phyloP scores from a whole-genome alignment of 2,888 invertebrate species.

The Diaprepes abbreviatus region DNA sequence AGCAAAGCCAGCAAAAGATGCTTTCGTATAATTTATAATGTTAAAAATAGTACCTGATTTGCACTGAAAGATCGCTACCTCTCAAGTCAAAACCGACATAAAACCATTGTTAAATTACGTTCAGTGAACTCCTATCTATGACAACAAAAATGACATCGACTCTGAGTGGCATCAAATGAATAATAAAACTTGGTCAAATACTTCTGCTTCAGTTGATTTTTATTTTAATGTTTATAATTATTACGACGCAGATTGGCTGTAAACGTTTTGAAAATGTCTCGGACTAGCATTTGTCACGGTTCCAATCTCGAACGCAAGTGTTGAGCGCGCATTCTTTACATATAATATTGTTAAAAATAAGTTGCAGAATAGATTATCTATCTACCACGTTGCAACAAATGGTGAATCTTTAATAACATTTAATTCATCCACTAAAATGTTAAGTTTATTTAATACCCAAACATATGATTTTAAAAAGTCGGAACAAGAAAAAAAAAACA shows the following conservation, averaged over 20 bases:
- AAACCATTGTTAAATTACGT: slow-evolving; percentile 31
- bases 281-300: slow-evolving; percentile 26
- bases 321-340: slow-evolving; percentile 28
- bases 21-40: slow-evolving; percentile 25
- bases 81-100: slow-evolving; percentile 36
- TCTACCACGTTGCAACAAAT: no score
- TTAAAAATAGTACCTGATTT: slow-evolving; percentile 34
- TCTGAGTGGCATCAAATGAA: slow-evolving; percentile 28
- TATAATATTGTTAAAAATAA: slow-evolving; percentile 38
- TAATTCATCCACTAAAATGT: no score
- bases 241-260: neutral
- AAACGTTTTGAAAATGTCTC: slow-evolving; percentile 33
- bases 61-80: slow-evolving; percentile 28
- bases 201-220: no score
- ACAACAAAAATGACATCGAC: slow-evolving; percentile 25
- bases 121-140: slow-evolving; percentile 19
- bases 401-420: no score
- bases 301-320: slow-evolving; percentile 29
- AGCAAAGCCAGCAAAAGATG: slow-evolving; percentile 7
- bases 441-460: no score
- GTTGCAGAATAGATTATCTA: slow-evolving; percentile 30
- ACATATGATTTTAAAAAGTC: no score
- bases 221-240: neutral
- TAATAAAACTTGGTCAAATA: slow-evolving; percentile 12
- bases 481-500: no score